Evolutionary conservation across 2,113 vertebrate genomes (phyloP), one percentile per base, ranked within the genome.

Genomic region (Phasianus colchicus): DNA sequence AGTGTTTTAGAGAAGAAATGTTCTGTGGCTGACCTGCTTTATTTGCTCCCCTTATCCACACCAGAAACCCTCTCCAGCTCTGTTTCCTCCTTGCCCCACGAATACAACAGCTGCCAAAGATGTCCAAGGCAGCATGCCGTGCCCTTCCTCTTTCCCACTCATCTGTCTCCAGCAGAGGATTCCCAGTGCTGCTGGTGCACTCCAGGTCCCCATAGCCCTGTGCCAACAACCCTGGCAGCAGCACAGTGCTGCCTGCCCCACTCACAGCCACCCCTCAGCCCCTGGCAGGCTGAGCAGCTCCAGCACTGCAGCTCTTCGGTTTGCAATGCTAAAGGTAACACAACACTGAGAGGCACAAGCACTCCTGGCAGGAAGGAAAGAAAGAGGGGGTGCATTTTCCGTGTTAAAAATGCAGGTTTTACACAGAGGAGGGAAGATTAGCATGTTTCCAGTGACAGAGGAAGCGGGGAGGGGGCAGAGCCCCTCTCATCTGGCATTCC

Each of bases 251-350:
- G 71, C 11, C 30, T 27, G 47, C 48, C 60, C 10, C 32, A 40
- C 18, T 34, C 32, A 17, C n/a, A 52, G 24, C 55, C 82, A 54
- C 38, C 32, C 71, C 66, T 13, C 40, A 73, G 47, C 5, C 8
- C 17, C 24, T 13, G 18, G 15, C 0, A 45, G 20, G n/a, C n/a
- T 85, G 71, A 24, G 74, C 66, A 82, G 58, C 82, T 55, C 60
- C 73, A 67, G 21, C 27, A 78, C 19, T 50, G 34, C 66, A 71
- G 72, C 0, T 1, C 45, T 71, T 29, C 30, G 18, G 69, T 86
- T 95, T 92, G 92, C 90, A 96, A 88, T 93, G 95, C 93, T 96
- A 83, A 96, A 86, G 22, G 96, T 95, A 96, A 90, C 40, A 64
- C 47, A 88, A 93, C 15, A 64, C 93, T 69, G 47, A 20, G 57